These are phyloP conservation scores for Hydriomena furcata DNA, from an alignment of 2,888 invertebrate species.

Conservation along the genomic window DNA sequence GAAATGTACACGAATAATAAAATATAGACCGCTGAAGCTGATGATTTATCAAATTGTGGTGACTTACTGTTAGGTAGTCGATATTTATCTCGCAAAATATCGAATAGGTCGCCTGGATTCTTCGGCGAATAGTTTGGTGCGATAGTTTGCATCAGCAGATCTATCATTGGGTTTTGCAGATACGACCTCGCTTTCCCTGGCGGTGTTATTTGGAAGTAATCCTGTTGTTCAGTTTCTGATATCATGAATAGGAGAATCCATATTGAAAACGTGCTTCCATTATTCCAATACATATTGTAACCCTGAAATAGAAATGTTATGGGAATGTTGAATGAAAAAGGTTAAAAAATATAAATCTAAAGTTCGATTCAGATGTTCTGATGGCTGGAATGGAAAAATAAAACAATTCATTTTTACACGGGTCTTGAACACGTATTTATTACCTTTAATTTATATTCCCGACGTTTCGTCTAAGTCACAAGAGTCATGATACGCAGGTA, in stretches of 20 bases:
- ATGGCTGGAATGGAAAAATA: too few species aligned
- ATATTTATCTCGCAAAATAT: conserved; percentile 51
- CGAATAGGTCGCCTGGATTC: conserved; percentile 48
- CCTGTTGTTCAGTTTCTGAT: conserved; percentile 9
- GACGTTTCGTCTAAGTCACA: too few species aligned
- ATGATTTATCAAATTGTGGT: too few species aligned
- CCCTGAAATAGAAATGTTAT: conserved; percentile 1
- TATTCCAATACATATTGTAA: not conserved
- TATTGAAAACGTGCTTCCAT: conserved; percentile 5
- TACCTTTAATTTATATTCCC: too few species aligned
- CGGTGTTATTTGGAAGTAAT: conserved; percentile 1
- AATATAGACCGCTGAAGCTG: too few species aligned
- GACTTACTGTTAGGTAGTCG: conserved; percentile 53
- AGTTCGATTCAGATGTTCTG: too few species aligned
- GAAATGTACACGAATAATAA: too few species aligned
- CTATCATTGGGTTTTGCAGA: conserved; percentile 45
- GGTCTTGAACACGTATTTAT: too few species aligned
- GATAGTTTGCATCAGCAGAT: conserved; percentile 45
- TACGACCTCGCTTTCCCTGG: conserved; percentile 33
- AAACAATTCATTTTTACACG: too few species aligned
- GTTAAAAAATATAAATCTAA: too few species aligned
- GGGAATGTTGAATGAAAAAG: too few species aligned
- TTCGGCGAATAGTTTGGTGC: conserved; percentile 45
- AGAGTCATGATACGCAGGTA: too few species aligned
- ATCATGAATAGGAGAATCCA: conserved; percentile 17